Base-by-base conservation (phyloP, 2,888 invertebrate genomes). In the Papilio gigon region DNA sequence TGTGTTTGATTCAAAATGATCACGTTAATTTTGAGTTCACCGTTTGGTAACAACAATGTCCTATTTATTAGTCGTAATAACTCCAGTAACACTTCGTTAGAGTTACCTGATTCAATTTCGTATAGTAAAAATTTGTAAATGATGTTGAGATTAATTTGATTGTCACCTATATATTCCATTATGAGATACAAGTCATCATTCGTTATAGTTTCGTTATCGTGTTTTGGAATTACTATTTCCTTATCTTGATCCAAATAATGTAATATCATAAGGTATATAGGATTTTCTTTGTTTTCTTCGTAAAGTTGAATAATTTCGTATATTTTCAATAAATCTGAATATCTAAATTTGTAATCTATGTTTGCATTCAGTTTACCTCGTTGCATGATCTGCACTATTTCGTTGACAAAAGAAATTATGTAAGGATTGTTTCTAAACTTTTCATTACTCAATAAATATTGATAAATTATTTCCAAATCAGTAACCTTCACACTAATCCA, bases 101-200 rank as follows among this genome's bases (percentile, higher is more conserved):
- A 8, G 27, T 64, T 44, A 1, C 63, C 47, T 3, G 9, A 14
- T 14, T 47, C n/a, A 20, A 12, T 30, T 40, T 59, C 17, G 12
- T 64, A 14, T 59, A 68, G n/a, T 44, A 68, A n/a, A 5, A 30
- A 64, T 27, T 68, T 59, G 37, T 68, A 68, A 25, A 68, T 40
- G 20, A 44, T 47, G 3, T 64, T 35, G 17, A 68, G 35, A 44
- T 67, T 44, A 12, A 67, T 58, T 58, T 33, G n/a, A 58, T 62
- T 44, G 0, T 42, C 63, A n/a, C 22, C n/a, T 6, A 63, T 17
- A 40, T 50, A 50, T 11, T 56, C 14, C 35, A 11, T 42, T 1
- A 14, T 33, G 6, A 25, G 14, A 22, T 50, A 1, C 11, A n/a
- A 40, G 56, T 61, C 22, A 11, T 25, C 14, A 40, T 20, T 20